Evolutionary conservation across 2,113 vertebrate species (phyloP).

Genomic region (Sinosuthora webbiana): DNA sequence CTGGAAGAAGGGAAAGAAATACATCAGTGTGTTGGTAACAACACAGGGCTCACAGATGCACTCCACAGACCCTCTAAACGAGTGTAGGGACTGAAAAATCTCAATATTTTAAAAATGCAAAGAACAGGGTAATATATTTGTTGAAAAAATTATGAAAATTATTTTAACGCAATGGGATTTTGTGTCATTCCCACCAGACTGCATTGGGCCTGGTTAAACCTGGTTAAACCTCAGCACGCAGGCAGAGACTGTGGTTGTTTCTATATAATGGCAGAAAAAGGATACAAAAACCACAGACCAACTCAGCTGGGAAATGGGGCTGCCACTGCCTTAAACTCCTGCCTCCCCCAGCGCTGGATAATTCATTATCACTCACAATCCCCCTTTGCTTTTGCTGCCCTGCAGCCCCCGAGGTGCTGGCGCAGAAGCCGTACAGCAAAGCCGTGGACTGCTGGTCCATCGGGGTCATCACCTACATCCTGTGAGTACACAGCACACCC

Average conservation of each 20-base stretch:
- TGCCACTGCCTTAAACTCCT: not conserved
- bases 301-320: not conserved
- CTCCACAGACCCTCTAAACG: fast-evolving
- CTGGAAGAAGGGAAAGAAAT: not conserved
- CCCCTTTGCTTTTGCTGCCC: not conserved
- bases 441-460: slow-evolving; percentile 98
- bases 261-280: not conserved
- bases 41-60: not conserved
- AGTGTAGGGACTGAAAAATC: not conserved
- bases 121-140: not conserved
- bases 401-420: slow-evolving; percentile 90
- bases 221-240: not conserved
- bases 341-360: not conserved
- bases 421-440: slow-evolving; percentile 93
- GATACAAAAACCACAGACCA: not conserved
- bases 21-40: not conserved
- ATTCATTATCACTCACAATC: not conserved
- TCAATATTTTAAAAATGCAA: not conserved
- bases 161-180: not conserved
- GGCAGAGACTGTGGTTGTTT: not conserved
- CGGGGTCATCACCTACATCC: slow-evolving; percentile 93
- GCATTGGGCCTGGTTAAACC: not conserved
- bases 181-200: not conserved
- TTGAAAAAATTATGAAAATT: not conserved
- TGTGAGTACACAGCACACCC: slow-evolving; percentile 79